Base-by-base conservation (phyloP, 2,888 invertebrate species). In the Pilophorus perplexus region DNA sequence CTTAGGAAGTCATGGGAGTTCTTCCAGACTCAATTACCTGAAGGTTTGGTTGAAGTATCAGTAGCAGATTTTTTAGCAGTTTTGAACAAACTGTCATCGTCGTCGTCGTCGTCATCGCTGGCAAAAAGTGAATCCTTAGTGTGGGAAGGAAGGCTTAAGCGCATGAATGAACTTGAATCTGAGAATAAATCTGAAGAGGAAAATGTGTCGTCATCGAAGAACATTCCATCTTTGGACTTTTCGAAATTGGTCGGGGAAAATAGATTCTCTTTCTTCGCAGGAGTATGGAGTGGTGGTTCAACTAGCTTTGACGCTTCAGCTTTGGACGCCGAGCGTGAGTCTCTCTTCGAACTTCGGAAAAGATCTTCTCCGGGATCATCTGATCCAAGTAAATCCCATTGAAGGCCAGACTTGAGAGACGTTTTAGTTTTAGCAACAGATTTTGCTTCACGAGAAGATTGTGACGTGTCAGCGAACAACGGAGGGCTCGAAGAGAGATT, bases 91-190 rank as follows among this genome's bases (percentile, higher is more conserved):
- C 38, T 38, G 20, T 42, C 59, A n/a, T n/a, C n/a, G 42, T 59
- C 59, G 12, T 59, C 59, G 14, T 59, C 59, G 12, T 59, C 59
- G 6, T 59, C 59, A 42, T 59, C 59, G 23, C 59, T 59, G 3
- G 22, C 44, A 27, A 59, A 59, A 16, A 59, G 59, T 12, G 44
- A 59, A 4, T 59, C 44, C 16, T 42, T 42, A 5, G 10, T n/a
- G 25, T 14, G 23, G 23, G 40, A 42, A 16, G 59, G 59, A 16
- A 59, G 42, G 42, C 59, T 59, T 27, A 59, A 16, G 20, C 59
- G 16, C 59, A 59, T 59, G 18, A 59, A 42, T 22, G 59, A n/a
- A 42, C 40, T 40, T 2, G 59, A 42, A 23, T 16, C 59, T 22
- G 59, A 12, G 16, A 59, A 59, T 18, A 59, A 42, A 25, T 59